Percentiles rank a stretch among this genome's conserved stretches.
Conservation (phyloP, 2,797 vertebrate species). For the Serranus cabrilla region DNA sequence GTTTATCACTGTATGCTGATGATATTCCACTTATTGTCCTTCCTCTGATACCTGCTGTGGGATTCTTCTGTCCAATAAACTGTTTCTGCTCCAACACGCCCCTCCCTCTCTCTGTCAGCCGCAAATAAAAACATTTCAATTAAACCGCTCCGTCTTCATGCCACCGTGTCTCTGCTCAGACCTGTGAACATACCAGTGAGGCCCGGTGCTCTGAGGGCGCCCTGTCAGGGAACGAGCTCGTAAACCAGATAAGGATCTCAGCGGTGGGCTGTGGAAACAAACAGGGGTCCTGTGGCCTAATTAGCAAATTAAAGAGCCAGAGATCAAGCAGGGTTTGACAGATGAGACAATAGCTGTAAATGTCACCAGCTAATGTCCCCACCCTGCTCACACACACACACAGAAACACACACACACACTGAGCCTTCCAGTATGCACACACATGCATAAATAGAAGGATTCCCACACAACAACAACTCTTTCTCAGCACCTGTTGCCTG, state of each 20-base stretch:
- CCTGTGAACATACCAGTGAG: constrained; percentile 15
- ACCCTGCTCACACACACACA: neutral
- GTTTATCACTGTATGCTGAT: neutral
- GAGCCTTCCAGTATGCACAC: too few species aligned
- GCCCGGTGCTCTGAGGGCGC: neutral
- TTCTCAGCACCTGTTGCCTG: constrained; percentile 47
- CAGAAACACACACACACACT: neutral
- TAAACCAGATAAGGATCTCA: constrained; percentile 51
- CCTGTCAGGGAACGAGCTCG: constrained; percentile 31
- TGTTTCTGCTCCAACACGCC: neutral
- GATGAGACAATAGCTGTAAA: constrained; percentile 52
- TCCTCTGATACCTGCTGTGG: neutral
- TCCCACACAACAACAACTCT: neutral
- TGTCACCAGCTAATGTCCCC: constrained; percentile 27
- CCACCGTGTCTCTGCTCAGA: constrained; percentile 1
- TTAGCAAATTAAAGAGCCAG: constrained; percentile 60
- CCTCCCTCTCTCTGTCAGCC: neutral
- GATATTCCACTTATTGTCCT: constrained; percentile 16
- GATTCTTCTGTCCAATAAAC: constrained; percentile 8
- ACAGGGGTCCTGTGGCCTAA: constrained; percentile 24
- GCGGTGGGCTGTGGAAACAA: constrained; percentile 34
- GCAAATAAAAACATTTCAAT: too few species aligned
- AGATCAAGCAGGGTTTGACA: constrained; percentile 41
- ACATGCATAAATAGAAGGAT: neutral
- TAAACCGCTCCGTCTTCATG: neutral